Percentiles rank a stretch among this genome's conserved stretches.
phyloP scores from a whole-genome alignment of 2,113 vertebrate species.

The Oenanthe melanoleuca region DNA sequence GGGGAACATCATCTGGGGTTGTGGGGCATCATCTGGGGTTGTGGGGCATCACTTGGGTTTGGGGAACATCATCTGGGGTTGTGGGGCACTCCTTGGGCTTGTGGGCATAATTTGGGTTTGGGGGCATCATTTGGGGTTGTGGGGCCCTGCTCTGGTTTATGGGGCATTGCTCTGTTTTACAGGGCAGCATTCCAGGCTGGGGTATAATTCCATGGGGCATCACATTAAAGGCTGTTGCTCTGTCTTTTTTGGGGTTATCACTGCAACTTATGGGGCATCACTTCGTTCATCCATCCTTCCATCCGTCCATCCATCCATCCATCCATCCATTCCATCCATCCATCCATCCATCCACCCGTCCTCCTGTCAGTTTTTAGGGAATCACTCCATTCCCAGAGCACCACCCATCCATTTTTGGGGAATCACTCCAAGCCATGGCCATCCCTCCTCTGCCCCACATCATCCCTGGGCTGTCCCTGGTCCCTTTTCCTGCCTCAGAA shows the following conservation, averaged over 20 bases:
- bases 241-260: neutral
- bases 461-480: too few species aligned
- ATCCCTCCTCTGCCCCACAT: neutral
- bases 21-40: neutral
- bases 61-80: too few species aligned
- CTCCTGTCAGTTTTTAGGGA: too few species aligned
- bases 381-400: too few species aligned
- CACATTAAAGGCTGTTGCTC: accelerated
- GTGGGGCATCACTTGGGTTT: too few species aligned
- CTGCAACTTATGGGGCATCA: neutral
- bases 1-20: too few species aligned
- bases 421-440: neutral
- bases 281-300: too few species aligned
- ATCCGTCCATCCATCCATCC: neutral
- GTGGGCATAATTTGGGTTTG: neutral
- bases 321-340: neutral
- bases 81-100: neutral
- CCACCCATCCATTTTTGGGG: neutral
- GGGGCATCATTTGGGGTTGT: neutral
- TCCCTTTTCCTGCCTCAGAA: too few species aligned
- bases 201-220: neutral
- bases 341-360: neutral
- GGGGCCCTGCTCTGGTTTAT: too few species aligned
- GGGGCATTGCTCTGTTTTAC: too few species aligned
- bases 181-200: neutral